A percentile compares a stretch with the other conserved stretches of the same genome.
Evolutionary conservation across 2,888 invertebrate genomes (phyloP).

Genomic region (Andrena bicolor): DNA sequence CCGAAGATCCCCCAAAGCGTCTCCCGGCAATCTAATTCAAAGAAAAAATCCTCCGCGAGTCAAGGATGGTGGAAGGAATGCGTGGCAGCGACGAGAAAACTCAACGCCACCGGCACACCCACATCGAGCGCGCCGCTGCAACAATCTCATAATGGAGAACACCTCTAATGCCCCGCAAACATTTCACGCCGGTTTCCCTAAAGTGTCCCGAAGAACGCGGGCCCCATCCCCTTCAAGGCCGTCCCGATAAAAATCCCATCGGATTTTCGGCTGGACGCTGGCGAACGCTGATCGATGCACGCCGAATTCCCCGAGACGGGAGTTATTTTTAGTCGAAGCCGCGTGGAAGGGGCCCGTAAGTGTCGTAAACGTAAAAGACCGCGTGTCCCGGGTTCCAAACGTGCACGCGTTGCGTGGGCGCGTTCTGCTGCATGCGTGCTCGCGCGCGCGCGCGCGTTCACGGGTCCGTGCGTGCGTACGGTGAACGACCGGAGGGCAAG

Average conservation of each 20-base stretch:
- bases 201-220: background rate
- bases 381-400: constrained; percentile 74
- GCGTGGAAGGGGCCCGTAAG: constrained; percentile 57
- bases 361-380: constrained; percentile 78
- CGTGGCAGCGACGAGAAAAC: no score
- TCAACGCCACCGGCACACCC: no score
- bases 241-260: constrained; percentile 40
- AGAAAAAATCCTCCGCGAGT: no score
- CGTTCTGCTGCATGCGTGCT: constrained; percentile 46
- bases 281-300: constrained; percentile 69
- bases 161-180: background rate
- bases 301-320: constrained; percentile 71
- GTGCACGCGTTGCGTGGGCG: constrained; percentile 63
- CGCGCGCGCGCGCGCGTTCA: constrained; percentile 42
- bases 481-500: constrained; percentile 84
- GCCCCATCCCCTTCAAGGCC: background rate
- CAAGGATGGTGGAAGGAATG: no score
- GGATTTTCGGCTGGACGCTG: constrained; percentile 40
- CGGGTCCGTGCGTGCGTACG: constrained; percentile 66
- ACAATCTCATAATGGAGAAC: no score
- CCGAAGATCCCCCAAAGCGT: no score
- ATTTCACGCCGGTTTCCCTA: background rate
- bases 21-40: no score
- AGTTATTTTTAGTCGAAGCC: constrained; percentile 78
- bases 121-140: no score